Conservation (phyloP, 2,888 invertebrate genomes). For the Lysandra coridon region DNA sequence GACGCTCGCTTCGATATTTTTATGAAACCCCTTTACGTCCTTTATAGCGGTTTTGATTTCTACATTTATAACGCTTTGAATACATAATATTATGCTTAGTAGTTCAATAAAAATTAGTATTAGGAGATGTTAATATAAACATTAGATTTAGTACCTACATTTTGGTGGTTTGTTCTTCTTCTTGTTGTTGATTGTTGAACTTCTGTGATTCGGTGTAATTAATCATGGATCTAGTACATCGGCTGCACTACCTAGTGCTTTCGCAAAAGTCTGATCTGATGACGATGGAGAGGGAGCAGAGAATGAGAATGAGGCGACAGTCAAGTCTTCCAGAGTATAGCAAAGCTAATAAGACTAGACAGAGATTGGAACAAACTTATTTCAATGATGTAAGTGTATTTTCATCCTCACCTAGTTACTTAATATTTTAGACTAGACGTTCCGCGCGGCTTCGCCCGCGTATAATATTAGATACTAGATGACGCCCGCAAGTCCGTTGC, state of each 20-base stretch:
- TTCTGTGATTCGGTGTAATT: slow-evolving; percentile 5
- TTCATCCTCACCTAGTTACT: no score
- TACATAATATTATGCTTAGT: neutral
- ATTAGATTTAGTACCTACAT: neutral
- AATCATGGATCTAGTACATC: slow-evolving; percentile 74
- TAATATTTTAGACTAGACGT: no score
- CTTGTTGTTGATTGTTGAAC: neutral
- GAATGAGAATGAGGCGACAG: slow-evolving; percentile 70
- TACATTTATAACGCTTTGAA: slow-evolving; percentile 40
- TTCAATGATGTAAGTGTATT: slow-evolving; percentile 70
- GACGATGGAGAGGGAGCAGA: slow-evolving; percentile 75
- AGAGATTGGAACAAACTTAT: slow-evolving; percentile 69
- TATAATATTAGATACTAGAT: no score
- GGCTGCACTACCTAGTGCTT: slow-evolving; percentile 73
- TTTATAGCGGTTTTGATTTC: slow-evolving; percentile 39
- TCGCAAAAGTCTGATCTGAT: slow-evolving; percentile 76
- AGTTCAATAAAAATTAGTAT: neutral
- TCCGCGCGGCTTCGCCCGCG: no score
- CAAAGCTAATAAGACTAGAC: slow-evolving; percentile 65
- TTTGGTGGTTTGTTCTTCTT: neutral
- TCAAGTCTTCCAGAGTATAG: slow-evolving; percentile 76
- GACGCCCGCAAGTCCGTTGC: no score
- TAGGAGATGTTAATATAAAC: neutral
- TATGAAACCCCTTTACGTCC: slow-evolving; percentile 6
- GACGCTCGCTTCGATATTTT: neutral